Base-by-base conservation (phyloP, 2,888 invertebrate genomes). In the Agriopis marginaria region DNA sequence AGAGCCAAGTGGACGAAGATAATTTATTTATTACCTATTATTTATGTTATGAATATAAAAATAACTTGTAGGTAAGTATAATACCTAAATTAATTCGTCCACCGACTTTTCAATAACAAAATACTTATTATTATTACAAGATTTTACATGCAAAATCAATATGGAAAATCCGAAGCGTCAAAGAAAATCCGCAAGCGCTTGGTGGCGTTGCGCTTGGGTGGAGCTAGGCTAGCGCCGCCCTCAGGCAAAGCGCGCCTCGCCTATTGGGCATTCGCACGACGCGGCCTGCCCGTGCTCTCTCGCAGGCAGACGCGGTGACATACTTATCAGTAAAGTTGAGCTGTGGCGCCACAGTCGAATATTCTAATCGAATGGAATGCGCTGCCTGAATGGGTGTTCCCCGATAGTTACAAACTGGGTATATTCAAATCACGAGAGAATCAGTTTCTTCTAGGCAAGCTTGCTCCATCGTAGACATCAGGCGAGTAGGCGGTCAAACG, bases 161-260 rank as follows among this genome's bases (percentile, higher is more conserved):
- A 69, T 65, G 69, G 68, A 61, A 69, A 69, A 64, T 42, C 61
- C 56, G 44, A 65, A 54, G 53, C n/a, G 68, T 68, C 39, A 10
- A 42, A 63, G 66, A 62, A 70, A 66, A 61, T 68, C 65, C 11
- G 61, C 56, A 47, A 61, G 14, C 32, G 17, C 11, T 59, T 63
- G 64, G 64, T 63, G 58, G 70, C 66, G 69, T 74, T 68, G 75
- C 72, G 73, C 56, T 70, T 79, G 87, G 92, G 90, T 79, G 92
- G 85, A 79, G 89, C 88, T 51, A 80, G 51, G 44, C 59, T 68
- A 75, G 87, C 85, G 71, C 89, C 93, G 91, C 92, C 92, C 80
- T 83, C 81, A 66, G 63, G 81, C 75, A 77, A 86, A 84, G 89
- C 90, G 87, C 90, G 88, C 87, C 85, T 89, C 90, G 88, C 87